Evolutionary conservation across 37 sponge, comb jelly and placozoan species (phyloP).

Genomic region (Dysidea cf. avara): DNA sequence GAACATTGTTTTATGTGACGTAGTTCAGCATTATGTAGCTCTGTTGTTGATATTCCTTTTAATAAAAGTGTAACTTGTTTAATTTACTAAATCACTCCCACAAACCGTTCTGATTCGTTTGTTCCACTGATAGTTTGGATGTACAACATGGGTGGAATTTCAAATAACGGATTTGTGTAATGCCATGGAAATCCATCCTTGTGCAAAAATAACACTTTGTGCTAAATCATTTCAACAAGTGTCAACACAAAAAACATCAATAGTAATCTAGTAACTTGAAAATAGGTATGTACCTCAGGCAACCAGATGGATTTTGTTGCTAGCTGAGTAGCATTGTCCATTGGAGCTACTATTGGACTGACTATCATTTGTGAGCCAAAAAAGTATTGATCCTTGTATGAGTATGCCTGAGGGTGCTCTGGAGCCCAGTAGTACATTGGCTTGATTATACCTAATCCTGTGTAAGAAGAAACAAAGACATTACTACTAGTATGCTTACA

Average conservation of each 20-base stretch:
- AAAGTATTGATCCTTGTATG: conserved; percentile 42
- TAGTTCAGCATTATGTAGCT: too few species aligned
- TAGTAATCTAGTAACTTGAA: neutral
- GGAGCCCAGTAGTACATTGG: conserved; percentile 76
- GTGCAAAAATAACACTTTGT: neutral
- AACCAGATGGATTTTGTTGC: conserved; percentile 46
- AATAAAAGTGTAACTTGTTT: too few species aligned
- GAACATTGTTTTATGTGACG: too few species aligned
- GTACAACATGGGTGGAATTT: neutral
- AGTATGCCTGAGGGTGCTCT: conserved; percentile 48
- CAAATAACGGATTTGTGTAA: neutral
- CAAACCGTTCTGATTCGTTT: too few species aligned
- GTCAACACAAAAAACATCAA: neutral
- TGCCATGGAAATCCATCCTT: neutral
- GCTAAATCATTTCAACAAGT: neutral
- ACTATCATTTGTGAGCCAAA: conserved; percentile 54
- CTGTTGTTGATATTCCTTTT: too few species aligned
- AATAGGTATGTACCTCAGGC: conserved; percentile 30
- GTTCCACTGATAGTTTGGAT: too few species aligned
- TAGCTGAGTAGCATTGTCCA: conserved; percentile 29
- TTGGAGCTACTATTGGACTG: conserved; percentile 38
- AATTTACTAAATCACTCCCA: too few species aligned
- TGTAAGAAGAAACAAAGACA: neutral
- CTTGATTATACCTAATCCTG: conserved; percentile 58
- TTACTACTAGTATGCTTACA: too few species aligned